Percentiles rank a stretch among this genome's conserved stretches.
phyloP scores from a whole-genome alignment of 2,888 invertebrate genomes.

The Chromoteleia sp. region DNA sequence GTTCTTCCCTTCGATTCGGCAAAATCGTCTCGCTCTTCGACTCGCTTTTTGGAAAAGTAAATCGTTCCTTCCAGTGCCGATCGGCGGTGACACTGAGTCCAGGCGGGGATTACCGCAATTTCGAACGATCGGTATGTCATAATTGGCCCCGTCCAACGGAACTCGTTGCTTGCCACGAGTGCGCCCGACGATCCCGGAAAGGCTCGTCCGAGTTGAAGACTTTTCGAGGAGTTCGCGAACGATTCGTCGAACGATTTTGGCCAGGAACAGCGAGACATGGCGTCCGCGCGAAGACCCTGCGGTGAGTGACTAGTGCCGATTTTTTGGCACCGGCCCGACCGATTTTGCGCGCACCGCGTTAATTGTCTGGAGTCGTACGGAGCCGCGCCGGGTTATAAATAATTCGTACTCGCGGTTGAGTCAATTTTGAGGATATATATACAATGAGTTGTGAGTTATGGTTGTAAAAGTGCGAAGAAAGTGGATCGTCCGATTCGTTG shows the following conservation, averaged over 20 bases:
- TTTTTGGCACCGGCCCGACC: slow-evolving; percentile 2
- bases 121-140: slow-evolving; percentile 40
- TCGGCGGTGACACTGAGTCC: too few relatives aligned
- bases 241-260: not conserved
- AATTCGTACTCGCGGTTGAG: not conserved
- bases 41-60: too few relatives aligned
- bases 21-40: too few relatives aligned
- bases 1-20: too few relatives aligned
- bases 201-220: not conserved
- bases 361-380: not conserved
- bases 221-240: too few relatives aligned
- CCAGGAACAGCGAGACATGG: slow-evolving; percentile 6
- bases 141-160: slow-evolving; percentile 42
- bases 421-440: not conserved
- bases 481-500: not conserved
- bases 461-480: not conserved
- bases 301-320: slow-evolving; percentile 31
- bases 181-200: slow-evolving; percentile 10
- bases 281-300: slow-evolving; percentile 25
- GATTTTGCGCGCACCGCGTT: not conserved
- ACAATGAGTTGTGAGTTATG: not conserved
- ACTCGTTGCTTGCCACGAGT: slow-evolving; percentile 42
- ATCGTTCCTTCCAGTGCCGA: too few relatives aligned
- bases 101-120: slow-evolving; percentile 37
- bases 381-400: not conserved